Evolutionary conservation across 2,797 vertebrate species (phyloP).

Genomic region (Cuniculus paca): DNA sequence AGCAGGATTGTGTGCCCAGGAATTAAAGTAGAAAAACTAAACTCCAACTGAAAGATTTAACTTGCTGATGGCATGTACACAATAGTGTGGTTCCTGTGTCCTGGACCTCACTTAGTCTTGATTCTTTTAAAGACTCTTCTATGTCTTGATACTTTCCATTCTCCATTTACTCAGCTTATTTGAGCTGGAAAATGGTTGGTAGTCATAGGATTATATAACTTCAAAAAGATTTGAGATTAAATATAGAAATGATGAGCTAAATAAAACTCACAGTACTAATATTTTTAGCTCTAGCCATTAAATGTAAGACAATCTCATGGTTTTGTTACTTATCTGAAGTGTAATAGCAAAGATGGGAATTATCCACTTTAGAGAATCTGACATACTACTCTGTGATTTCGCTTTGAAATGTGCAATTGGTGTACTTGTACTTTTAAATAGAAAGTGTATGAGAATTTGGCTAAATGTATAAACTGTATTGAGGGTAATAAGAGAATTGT

Average conservation of each 20-base stretch:
- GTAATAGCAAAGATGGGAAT: background rate
- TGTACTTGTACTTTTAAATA: slow-evolving; percentile 10
- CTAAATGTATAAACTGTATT: background rate
- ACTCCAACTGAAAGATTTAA: background rate
- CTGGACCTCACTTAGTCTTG: background rate
- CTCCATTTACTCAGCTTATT: background rate
- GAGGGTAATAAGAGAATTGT: background rate
- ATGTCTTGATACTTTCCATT: background rate
- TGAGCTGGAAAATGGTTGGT: background rate
- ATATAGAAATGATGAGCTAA: slow-evolving; percentile 60
- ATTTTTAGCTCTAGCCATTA: slow-evolving; percentile 62
- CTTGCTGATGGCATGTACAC: background rate
- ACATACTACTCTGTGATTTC: background rate
- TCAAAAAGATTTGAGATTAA: slow-evolving; percentile 55
- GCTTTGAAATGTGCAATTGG: background rate
- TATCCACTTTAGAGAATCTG: background rate
- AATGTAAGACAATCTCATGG: slow-evolving; percentile 45
- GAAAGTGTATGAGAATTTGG: background rate
- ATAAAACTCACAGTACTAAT: slow-evolving; percentile 56
- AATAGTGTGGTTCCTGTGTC: background rate
- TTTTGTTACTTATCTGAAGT: background rate
- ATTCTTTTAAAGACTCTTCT: background rate
- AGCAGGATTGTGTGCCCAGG: background rate
- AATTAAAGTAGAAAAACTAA: background rate
- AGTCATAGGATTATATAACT: slow-evolving; percentile 25